phyloP scores from a whole-genome alignment of 1,140 invertebrate genomes.

The Antheraea pernyi region DNA sequence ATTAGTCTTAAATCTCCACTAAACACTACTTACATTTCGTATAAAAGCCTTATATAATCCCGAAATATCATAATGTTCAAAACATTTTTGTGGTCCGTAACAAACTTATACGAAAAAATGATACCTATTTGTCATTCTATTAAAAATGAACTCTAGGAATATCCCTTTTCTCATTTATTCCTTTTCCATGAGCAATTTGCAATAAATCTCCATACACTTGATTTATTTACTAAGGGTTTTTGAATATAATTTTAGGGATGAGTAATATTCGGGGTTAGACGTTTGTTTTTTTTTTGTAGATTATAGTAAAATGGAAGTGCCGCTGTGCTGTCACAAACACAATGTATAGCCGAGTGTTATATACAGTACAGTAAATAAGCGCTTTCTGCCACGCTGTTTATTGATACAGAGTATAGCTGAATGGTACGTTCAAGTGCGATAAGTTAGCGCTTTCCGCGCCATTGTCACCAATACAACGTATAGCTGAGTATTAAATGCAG shows the following conservation, averaged over 20 bases:
- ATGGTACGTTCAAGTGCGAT: neutral
- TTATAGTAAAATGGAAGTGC: too few relatives aligned
- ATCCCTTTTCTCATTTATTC: slow-evolving; percentile 6
- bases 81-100: neutral
- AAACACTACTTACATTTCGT: too few relatives aligned
- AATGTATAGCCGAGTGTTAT: neutral
- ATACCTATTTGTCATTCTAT: slow-evolving; percentile 1
- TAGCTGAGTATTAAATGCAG: neutral
- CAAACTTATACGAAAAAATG: neutral
- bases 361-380: neutral
- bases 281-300: neutral
- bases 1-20: too few relatives aligned
- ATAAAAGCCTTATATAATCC: too few relatives aligned
- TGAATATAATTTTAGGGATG: slow-evolving; percentile 12
- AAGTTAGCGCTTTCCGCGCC: neutral
- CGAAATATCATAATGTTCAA: neutral
- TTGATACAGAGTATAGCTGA: neutral
- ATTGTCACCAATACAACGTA: neutral
- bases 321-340: neutral
- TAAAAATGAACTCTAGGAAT: slow-evolving; percentile 8
- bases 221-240: slow-evolving; percentile 17
- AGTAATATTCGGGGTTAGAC: slow-evolving; percentile 7
- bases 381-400: neutral
- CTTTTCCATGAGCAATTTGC: slow-evolving; percentile 16
- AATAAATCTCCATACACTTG: slow-evolving; percentile 13